phyloP scores from a whole-genome alignment of 2,797 vertebrate genomes.

The Bovichtus diacanthus region DNA sequence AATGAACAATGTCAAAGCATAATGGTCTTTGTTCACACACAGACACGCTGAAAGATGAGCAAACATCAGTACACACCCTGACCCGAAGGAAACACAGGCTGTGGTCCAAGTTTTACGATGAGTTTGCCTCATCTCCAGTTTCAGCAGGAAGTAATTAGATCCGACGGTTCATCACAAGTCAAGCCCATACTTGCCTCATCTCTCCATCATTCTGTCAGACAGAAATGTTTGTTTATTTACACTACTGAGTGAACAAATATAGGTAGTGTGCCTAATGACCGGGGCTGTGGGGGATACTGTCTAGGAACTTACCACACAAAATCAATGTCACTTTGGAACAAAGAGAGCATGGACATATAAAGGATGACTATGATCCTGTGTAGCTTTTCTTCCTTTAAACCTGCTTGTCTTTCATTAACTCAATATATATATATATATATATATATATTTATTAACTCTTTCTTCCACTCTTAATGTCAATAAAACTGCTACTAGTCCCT shows the following conservation, averaged over 20 bases:
- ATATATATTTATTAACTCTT: slow-evolving; percentile 19
- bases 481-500: not conserved
- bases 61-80: slow-evolving; percentile 28
- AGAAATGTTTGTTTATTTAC: slow-evolving; percentile 75
- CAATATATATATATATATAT: slow-evolving; percentile 29
- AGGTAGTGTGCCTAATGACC: slow-evolving; percentile 51
- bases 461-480: slow-evolving; percentile 15
- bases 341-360: slow-evolving; percentile 59
- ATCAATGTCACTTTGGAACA: slow-evolving; percentile 69
- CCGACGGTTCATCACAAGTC: slow-evolving; percentile 75
- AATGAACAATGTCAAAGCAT: slow-evolving; percentile 33
- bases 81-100: slow-evolving; percentile 28
- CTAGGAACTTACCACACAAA: slow-evolving; percentile 60
- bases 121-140: slow-evolving; percentile 68
- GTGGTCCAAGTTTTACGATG: slow-evolving; percentile 46
- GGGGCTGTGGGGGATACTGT: slow-evolving; percentile 43
- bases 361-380: slow-evolving; percentile 35
- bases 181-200: slow-evolving; percentile 70
- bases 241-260: slow-evolving; percentile 58
- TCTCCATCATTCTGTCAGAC: slow-evolving; percentile 80
- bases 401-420: slow-evolving; percentile 47
- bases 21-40: slow-evolving; percentile 31
- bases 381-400: slow-evolving; percentile 35
- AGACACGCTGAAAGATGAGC: slow-evolving; percentile 45
- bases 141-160: slow-evolving; percentile 82